A percentile compares a stretch with the other conserved stretches of the same genome.
Conservation (phyloP, 2,113 vertebrate species). For the Microtus richardsoni region DNA sequence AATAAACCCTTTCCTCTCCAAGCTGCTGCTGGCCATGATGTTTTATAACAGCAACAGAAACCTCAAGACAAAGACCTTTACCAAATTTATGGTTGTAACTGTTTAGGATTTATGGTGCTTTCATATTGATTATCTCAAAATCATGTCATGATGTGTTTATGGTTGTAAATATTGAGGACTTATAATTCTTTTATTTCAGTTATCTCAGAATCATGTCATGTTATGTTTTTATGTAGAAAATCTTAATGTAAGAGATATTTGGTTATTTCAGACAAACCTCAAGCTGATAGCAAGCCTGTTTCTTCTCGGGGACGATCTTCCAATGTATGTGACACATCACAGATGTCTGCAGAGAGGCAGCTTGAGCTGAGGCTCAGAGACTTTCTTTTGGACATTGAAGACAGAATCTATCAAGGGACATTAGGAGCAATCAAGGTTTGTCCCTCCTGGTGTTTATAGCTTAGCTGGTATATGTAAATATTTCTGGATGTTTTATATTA, state of each 20-base stretch:
- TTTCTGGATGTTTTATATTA: slow-evolving; percentile 57
- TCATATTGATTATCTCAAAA: slow-evolving; percentile 1
- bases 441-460: slow-evolving; percentile 47
- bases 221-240: slow-evolving; percentile 57
- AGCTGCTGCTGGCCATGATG: not conserved
- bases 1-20: not conserved
- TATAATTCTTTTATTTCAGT: not conserved
- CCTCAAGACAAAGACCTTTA: not conserved
- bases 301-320: slow-evolving; percentile 83
- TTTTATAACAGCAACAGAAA: not conserved
- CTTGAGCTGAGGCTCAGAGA: slow-evolving; percentile 95
- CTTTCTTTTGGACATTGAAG: slow-evolving; percentile 97
- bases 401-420: slow-evolving; percentile 97
- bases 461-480: not conserved
- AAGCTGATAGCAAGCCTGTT: slow-evolving; percentile 84
- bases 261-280: slow-evolving; percentile 88
- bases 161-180: slow-evolving; percentile 27
- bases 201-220: slow-evolving; percentile 41
- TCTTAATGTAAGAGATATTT: slow-evolving; percentile 33
- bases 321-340: slow-evolving; percentile 81
- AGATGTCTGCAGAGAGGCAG: slow-evolving; percentile 90
- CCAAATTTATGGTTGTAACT: not conserved
- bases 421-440: slow-evolving; percentile 94
- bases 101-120: slow-evolving; percentile 17
- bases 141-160: slow-evolving; percentile 60